Percentiles rank a stretch among this genome's conserved stretches.
Conservation (phyloP, 2,797 vertebrate species). For the Platalea minor region DNA sequence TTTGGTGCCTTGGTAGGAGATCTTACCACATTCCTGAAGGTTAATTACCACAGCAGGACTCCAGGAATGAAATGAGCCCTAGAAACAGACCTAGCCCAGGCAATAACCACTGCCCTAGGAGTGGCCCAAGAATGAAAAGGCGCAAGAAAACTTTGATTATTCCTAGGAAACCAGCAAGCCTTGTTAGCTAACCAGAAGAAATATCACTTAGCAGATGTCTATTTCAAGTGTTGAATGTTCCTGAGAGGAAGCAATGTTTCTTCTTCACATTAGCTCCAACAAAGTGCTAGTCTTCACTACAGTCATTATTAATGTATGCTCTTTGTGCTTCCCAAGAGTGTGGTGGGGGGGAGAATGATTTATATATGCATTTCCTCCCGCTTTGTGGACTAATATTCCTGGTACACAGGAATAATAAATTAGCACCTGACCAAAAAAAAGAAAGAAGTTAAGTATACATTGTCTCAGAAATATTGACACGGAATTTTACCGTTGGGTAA, state of each 20-base stretch:
- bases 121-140: not conserved
- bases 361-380: not conserved
- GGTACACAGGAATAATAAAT: not conserved
- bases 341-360: not conserved
- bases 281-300: not conserved
- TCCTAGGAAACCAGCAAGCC: not conserved
- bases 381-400: not conserved
- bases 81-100: not conserved
- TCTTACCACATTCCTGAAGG: not conserved
- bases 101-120: not conserved
- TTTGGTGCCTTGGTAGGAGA: not conserved
- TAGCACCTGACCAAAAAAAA: not conserved
- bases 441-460: not conserved
- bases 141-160: not conserved
- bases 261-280: not conserved
- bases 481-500: not conserved
- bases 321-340: not conserved
- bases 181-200: not conserved
- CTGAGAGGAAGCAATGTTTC: not conserved
- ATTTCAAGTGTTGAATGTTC: not conserved
- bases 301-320: not conserved
- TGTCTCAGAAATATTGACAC: not conserved
- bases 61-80: not conserved
- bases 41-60: not conserved
- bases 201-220: not conserved